Base-by-base conservation (phyloP, 2,888 invertebrate genomes). In the Apamea crenata region DNA sequence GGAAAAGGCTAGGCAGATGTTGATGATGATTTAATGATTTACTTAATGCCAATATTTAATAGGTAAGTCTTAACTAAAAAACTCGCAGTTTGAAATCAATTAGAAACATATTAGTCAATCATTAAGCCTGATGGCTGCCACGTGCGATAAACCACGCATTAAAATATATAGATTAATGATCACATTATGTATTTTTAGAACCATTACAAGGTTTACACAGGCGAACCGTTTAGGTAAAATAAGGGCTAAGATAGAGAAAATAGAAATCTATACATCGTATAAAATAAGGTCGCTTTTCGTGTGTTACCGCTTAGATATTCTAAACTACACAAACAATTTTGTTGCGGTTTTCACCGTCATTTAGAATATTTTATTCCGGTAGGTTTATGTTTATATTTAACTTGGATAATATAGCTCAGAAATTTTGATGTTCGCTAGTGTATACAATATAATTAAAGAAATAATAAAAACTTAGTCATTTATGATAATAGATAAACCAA, bases 61-160 rank as follows among this genome's bases (percentile, higher is more conserved):
- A 63, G 21, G 36, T 36, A 72, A 70, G 4, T 70, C n/a, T n/a
- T 74, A 73, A 80, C 67, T 61, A 56, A 36, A 21, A 77, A 74
- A 71, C 68, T 72, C 73, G 47, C 21, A 71, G 29, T 83, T 83
- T 47, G 1, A 73, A 83, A 75, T 73, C 80, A 80, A 80, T 85
- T 83, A 80, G 16, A 53, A 77, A 65, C 59, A 7, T 53, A 86
- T 85, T 83, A 80, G 10, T 70, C 2, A 73, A 32, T 29, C 50
- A 74, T 80, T 80, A 73, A 40, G 25, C 29, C 47, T 65, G 44
- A 77, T 83, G 21, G 12, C 1, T 61, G 73, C 18, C 85, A 83
- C 85, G 87, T 44, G 81, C 76, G 61, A 40, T 74, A 86, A 80
- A 56, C 74, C 77, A 44, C 59, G 56, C 63, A 75, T 66, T 74